phyloP scores from a whole-genome alignment of 2,797 vertebrate genomes.

The Lophius americanus region DNA sequence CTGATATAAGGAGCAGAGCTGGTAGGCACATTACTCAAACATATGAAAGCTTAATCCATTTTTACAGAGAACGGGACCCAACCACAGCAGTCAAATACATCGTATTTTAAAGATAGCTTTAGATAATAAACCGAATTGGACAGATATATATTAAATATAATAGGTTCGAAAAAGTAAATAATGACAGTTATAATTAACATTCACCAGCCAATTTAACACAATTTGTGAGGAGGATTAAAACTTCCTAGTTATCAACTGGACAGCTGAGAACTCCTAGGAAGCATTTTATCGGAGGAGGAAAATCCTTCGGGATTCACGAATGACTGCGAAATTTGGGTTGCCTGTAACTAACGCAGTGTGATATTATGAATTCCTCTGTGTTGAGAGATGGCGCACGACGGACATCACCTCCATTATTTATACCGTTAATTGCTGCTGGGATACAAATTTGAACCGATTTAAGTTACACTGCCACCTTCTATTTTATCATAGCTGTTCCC shows the following conservation, averaged over 20 bases:
- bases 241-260: background rate
- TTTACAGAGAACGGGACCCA: background rate
- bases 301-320: conserved; percentile 13
- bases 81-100: background rate
- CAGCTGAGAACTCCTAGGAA: conserved; percentile 16
- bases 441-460: background rate
- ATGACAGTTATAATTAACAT: no score
- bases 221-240: background rate
- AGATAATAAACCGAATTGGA: no score
- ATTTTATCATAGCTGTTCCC: no score
- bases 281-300: conserved; percentile 32
- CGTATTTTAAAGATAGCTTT: background rate
- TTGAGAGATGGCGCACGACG: background rate
- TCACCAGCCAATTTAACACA: no score
- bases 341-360: conserved; percentile 16
- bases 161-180: no score
- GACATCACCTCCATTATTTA: background rate
- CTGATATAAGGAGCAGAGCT: background rate
- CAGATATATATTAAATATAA: no score
- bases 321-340: conserved; percentile 10
- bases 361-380: background rate
- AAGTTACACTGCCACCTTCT: no score
- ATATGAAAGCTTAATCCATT: background rate
- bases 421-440: background rate
- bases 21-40: background rate